Evolutionary conservation across 2,888 invertebrate species (phyloP).

Genomic region (Ptilodon capucinus): DNA sequence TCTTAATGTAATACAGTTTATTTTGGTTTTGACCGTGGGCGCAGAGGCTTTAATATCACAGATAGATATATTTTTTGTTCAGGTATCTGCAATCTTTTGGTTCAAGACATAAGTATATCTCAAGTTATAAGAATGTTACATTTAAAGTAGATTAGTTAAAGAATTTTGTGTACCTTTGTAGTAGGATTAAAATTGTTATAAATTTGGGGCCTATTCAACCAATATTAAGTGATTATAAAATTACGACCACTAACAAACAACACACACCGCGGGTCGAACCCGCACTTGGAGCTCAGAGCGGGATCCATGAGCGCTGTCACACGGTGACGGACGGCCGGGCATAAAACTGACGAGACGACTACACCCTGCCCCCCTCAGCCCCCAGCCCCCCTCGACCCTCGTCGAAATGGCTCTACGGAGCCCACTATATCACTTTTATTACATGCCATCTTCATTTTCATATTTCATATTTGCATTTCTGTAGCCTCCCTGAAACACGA

Average conservation of each 20-base stretch:
- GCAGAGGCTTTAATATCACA: no score
- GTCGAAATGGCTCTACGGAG: slow-evolving; percentile 88
- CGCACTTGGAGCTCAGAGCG: slow-evolving; percentile 59
- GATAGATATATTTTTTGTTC: no score
- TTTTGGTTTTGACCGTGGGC: no score
- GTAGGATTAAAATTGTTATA: no score
- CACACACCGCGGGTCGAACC: slow-evolving; percentile 53
- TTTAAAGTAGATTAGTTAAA: no score
- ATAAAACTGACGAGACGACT: slow-evolving; percentile 89
- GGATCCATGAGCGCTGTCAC: slow-evolving; percentile 85
- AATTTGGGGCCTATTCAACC: no score
- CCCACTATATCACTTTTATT: slow-evolving; percentile 91
- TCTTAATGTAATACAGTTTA: no score
- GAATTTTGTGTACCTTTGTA: no score
- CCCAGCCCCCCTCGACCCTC: slow-evolving; percentile 66
- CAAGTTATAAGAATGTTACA: no score
- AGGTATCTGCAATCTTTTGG: no score
- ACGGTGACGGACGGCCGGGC: slow-evolving; percentile 87
- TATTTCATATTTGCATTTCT: slow-evolving; percentile 84
- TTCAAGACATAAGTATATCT: no score
- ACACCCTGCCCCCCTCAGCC: slow-evolving; percentile 76
- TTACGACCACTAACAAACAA: slow-evolving; percentile 37
- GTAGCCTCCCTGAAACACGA: slow-evolving; percentile 42
- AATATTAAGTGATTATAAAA: no score
- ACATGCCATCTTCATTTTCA: slow-evolving; percentile 88